Base-by-base conservation (phyloP, 2,888 invertebrate species). In the Leptopilina syphax region DNA sequence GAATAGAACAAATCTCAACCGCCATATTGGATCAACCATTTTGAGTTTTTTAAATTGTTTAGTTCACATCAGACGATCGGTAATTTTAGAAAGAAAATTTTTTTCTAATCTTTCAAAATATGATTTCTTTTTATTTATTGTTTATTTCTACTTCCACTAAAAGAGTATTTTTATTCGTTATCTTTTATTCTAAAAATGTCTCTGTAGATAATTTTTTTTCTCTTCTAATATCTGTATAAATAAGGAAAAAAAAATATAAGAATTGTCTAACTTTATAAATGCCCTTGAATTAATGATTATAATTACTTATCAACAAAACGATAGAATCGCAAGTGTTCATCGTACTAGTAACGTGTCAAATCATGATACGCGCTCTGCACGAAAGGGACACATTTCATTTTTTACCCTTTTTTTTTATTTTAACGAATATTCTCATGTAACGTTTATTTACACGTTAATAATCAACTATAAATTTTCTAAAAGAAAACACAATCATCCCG, bases 331-430 rank as follows among this genome's bases (percentile, higher is more conserved):
- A 57, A 54, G 73, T 10, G 3, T 5, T 50, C 9, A 73, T 73
- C n/a, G 34, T 34, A 34, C 3, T 24, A 68, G 34, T 57, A n/a
- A 13, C 34, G 13, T 47, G 57, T 9, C 73, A 10, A 60, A 41
- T 73, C 73, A 57, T 73, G 73, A 73, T 73, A 57, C 10, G 41
- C 57, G 41, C 57, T 34, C 34, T 41, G n/a, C 73, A 73, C 73
- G 73, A 41, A 68, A 24, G 24, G 50, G 50, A 50, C 3, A 12
- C 50, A 50, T 50, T 50, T 50, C 12, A 44, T 50, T 10, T 50
- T 50, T 50, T 50, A 50, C 34, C 2, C 34, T 34, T 34, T 34
- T 34, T 34, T 34, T 34, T 34, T 34, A 44, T 44, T 44, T 44
- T 7, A 44, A 44, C 44, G 3, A 44, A 44, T 8, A 44, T 44